Percentiles rank a stretch among this genome's conserved stretches.
These are phyloP conservation scores for Ephestia elutella DNA, from an alignment of 1,140 invertebrate genomes.

Conservation along the genomic window DNA sequence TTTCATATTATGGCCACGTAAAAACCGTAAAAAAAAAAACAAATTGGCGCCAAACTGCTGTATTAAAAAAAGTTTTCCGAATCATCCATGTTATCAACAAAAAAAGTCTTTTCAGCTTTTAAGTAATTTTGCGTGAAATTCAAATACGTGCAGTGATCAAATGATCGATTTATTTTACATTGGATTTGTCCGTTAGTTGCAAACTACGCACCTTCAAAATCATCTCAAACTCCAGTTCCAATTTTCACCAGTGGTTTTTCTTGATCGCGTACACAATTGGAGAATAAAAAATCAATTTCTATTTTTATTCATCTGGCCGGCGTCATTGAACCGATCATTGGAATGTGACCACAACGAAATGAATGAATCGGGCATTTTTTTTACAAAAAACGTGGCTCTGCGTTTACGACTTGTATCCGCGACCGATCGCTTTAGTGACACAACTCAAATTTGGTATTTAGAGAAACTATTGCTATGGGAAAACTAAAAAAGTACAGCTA, in stretches of 20 bases:
- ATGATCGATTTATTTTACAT: neutral
- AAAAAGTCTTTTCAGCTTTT: no score
- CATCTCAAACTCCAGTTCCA: neutral
- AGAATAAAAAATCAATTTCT: conserved; percentile 39
- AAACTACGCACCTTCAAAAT: neutral
- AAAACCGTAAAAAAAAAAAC: neutral
- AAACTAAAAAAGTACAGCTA: conserved; percentile 35
- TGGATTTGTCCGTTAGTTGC: neutral
- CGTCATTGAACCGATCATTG: conserved; percentile 36
- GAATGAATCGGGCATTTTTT: conserved; percentile 38
- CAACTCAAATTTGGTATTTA: conserved; percentile 39
- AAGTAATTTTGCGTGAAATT: neutral
- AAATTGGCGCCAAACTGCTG: neutral
- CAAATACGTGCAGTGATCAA: neutral
- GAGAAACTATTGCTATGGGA: conserved; percentile 47
- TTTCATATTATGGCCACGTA: neutral
- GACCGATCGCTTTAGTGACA: conserved; percentile 54
- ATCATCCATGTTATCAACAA: neutral
- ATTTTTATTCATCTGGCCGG: conserved; percentile 25
- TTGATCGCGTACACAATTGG: conserved; percentile 3
- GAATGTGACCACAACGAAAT: conserved; percentile 47
- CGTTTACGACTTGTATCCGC: conserved; percentile 42
- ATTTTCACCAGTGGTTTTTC: conserved; percentile 1
- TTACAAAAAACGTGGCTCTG: conserved; percentile 41
- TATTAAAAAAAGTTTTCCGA: neutral